A percentile compares a stretch with the other conserved stretches of the same genome.
phyloP scores from a whole-genome alignment of 2,113 vertebrate genomes.

The Microtus montanus region DNA sequence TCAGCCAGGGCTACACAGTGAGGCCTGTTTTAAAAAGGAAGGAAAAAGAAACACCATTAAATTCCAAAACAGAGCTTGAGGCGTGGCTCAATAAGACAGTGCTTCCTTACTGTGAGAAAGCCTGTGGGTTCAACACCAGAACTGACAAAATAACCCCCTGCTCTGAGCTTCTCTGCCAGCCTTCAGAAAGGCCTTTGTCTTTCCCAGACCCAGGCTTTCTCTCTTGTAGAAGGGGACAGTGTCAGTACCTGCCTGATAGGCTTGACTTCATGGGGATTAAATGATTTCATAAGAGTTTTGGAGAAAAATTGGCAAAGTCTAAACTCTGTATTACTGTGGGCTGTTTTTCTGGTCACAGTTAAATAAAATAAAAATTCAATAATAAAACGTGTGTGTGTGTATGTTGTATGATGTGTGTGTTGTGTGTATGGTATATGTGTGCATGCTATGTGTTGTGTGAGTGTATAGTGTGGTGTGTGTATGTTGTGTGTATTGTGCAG shows the following conservation, averaged over 20 bases:
- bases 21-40: not conserved
- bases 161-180: not conserved
- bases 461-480: not conserved
- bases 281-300: not conserved
- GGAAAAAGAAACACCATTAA: not conserved
- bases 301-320: not conserved
- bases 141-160: not conserved
- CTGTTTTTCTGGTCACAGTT: conserved; percentile 8
- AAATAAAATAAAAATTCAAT: conserved; percentile 43
- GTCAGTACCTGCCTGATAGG: not conserved
- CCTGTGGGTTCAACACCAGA: not conserved
- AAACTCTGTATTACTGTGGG: not conserved
- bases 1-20: not conserved
- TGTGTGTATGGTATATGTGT: not conserved
- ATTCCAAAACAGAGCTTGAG: conserved; percentile 27
- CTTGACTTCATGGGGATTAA: not conserved
- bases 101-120: not conserved
- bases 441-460: not conserved
- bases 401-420: not conserved
- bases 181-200: not conserved
- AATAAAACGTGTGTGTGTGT: not conserved
- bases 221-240: not conserved
- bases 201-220: not conserved
- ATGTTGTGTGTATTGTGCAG: not conserved
- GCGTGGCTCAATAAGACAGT: not conserved